Conservation (phyloP, 2,113 vertebrate genomes). For the pig (Sus scrofa) region DNA sequence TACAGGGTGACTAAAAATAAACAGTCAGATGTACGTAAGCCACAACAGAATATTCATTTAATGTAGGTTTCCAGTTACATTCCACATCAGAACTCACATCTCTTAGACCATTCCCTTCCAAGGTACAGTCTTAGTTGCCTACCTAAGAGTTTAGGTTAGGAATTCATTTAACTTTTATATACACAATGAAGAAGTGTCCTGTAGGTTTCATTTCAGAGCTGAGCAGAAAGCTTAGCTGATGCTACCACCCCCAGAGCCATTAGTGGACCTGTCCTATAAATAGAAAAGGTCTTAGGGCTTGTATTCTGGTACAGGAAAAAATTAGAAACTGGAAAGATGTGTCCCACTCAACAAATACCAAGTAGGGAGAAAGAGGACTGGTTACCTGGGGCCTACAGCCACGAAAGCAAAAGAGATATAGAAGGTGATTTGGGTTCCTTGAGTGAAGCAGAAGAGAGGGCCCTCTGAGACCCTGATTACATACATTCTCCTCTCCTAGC, state of each 20-base stretch:
- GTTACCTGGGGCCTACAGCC: not conserved
- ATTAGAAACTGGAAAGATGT: not conserved
- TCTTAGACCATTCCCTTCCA: not conserved
- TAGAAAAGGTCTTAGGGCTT: not conserved
- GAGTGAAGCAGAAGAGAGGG: not conserved
- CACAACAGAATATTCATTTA: not conserved
- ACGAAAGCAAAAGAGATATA: not conserved
- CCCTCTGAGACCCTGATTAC: not conserved
- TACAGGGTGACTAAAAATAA: not conserved
- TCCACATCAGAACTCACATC: not conserved
- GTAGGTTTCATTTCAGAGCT: not conserved
- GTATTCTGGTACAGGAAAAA: not conserved
- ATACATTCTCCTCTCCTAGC: not conserved
- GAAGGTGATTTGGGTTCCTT: not conserved
- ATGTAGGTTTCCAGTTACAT: not conserved
- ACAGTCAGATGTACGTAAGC: not conserved
- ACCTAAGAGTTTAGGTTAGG: constrained; percentile 18
- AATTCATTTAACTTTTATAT: constrained; percentile 42
- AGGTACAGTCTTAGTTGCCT: constrained; percentile 20
- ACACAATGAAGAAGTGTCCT: not conserved
- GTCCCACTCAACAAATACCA: not conserved
- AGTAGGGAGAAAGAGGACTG: not conserved
- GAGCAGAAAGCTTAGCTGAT: not conserved
- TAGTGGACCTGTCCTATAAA: not conserved
- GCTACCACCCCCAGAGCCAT: not conserved